These are phyloP conservation scores for Petrocephalus microphthalmus DNA, from an alignment of 2,113 vertebrate species.

Conservation along the genomic window DNA sequence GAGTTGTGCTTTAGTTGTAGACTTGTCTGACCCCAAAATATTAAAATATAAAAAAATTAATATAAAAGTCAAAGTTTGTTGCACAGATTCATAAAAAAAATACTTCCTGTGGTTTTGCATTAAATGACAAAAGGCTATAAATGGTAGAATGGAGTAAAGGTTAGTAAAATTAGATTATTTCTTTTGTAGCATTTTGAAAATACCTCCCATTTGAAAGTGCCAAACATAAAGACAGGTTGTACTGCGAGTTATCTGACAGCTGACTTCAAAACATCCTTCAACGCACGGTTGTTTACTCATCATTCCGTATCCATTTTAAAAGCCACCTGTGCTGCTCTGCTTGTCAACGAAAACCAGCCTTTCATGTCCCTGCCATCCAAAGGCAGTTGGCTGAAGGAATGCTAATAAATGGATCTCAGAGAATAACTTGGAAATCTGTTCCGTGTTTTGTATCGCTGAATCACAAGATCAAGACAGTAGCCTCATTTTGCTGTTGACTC, in stretches of 20 bases:
- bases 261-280: conserved; percentile 22
- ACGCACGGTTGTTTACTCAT: neutral
- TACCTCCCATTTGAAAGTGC: neutral
- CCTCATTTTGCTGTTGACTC: neutral
- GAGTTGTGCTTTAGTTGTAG: neutral
- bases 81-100: neutral
- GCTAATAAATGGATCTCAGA: conserved; percentile 7
- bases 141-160: neutral
- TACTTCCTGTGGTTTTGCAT: neutral
- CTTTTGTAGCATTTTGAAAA: neutral
- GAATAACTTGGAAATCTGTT: neutral
- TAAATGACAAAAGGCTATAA: neutral
- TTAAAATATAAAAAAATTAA: no score
- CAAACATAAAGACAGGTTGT: conserved; percentile 6
- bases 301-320: conserved; percentile 22
- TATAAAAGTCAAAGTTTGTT: neutral
- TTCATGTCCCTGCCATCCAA: conserved; percentile 19
- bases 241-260: neutral
- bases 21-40: neutral
- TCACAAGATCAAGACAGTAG: neutral
- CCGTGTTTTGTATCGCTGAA: conserved; percentile 8
- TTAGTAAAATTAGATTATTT: neutral
- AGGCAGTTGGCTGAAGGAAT: conserved; percentile 3
- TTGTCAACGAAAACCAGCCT: neutral
- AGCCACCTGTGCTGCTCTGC: neutral